Evolutionary conservation across 2,797 vertebrate species (phyloP).

Genomic region (Pseudochirops corinnae): DNA sequence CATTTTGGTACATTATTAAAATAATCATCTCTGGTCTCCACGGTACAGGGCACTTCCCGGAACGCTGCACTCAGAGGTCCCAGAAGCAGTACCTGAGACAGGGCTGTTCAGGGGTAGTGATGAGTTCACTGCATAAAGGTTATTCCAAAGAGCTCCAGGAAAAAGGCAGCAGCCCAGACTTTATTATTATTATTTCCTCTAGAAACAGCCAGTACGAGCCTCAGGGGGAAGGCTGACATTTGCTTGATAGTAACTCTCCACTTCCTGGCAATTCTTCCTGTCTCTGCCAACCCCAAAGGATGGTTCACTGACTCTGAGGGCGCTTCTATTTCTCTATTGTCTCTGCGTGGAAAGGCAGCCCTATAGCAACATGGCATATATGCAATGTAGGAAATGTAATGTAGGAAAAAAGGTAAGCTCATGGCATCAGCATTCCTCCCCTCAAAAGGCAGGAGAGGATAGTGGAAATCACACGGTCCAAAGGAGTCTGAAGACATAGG

Average conservation of each 20-base stretch:
- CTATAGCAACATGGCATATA: conserved; percentile 37
- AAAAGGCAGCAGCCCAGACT: background rate
- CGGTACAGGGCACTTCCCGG: background rate
- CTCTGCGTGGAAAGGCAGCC: conserved; percentile 4
- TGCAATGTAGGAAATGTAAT: conserved; percentile 12
- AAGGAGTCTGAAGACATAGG: background rate
- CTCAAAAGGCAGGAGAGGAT: background rate
- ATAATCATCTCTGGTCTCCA: background rate
- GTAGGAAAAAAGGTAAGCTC: conserved; percentile 24
- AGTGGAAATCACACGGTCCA: background rate
- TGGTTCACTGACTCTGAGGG: conserved; percentile 7
- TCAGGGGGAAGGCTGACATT: background rate
- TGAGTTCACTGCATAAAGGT: background rate
- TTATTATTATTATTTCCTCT: background rate
- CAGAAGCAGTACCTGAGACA: background rate
- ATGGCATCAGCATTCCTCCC: background rate
- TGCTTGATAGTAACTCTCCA: background rate
- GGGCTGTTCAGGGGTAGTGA: background rate
- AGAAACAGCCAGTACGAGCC: background rate
- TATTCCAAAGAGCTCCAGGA: conserved; percentile 1
- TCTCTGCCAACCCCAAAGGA: conserved; percentile 19
- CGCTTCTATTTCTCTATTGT: background rate
- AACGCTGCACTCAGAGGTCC: background rate
- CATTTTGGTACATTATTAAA: background rate
- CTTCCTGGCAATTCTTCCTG: background rate